Base-by-base conservation (phyloP, 2,113 vertebrate genomes). In the Lontra canadensis region DNA sequence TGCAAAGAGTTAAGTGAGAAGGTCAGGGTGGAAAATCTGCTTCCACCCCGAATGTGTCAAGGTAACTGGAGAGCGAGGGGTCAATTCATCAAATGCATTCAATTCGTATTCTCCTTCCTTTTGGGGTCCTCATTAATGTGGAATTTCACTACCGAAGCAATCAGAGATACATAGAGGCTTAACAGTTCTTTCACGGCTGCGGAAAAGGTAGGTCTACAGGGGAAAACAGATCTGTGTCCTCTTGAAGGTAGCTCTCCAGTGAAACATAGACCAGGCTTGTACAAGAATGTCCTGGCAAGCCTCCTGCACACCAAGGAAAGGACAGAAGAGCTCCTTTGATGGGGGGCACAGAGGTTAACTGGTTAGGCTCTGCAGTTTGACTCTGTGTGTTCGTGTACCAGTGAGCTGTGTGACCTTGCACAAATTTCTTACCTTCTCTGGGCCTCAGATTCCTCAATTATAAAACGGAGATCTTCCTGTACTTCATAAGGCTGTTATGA, bases 1-100 rank as follows among this genome's bases (percentile, higher is more conserved):
- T 92, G 93, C 57, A 83, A 69, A 52, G 74, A 85, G 34, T 0
- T 0, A 78, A 95, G 23, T 47, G 80, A 91, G 90, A 47, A 94
- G 94, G 0, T 47, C 36, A 39, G 1, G 1, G 34, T 88, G 80
- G 97, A 96, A 98, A 98, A 76, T 87, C 57, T 73, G 95, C 71
- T 47, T 97, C 74, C 6, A 39, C 23, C 47, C 34, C 1, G 57
- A 74, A 47, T 55, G 6, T 29, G 73, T 90, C 29, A 17, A 49
- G 36, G 52, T 34, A 29, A 85, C 80, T 7, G 15, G n/a, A 39
- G 26, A 80, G 39, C n/a, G 61, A 61, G 31, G 15, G 26, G 7
- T 39, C 71, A 34, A n/a, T n/a, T n/a, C n/a, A n/a, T n/a, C n/a
- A n/a, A n/a, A n/a, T 0, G 26, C 82, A 31, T 8, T 61, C 59